phyloP scores from a whole-genome alignment of 2,888 invertebrate genomes.

The Chouioia cunea region DNA sequence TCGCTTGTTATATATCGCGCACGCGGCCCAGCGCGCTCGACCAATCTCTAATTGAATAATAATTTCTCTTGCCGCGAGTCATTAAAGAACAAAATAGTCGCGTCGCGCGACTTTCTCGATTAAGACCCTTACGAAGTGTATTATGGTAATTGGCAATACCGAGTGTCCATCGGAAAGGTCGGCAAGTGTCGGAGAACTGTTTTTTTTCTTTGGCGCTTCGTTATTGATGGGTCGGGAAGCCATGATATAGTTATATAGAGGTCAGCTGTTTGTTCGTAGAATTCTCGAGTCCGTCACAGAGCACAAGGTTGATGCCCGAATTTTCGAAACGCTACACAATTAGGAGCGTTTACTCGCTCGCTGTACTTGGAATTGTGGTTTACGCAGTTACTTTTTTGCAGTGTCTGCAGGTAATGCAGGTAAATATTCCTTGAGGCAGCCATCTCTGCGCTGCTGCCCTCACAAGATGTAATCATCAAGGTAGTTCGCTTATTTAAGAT shows the following conservation, averaged over 20 bases:
- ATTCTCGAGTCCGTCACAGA: conserved; percentile 5
- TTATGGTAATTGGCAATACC: conserved; percentile 18
- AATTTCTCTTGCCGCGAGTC: not conserved
- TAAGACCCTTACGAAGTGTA: conserved; percentile 17
- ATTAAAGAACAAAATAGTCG: conserved; percentile 11
- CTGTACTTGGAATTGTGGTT: not conserved
- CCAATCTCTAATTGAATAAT: not conserved
- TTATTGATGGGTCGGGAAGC: conserved; percentile 28
- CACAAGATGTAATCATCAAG: too few species aligned
- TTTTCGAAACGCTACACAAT: conserved; percentile 34
- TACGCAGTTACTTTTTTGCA: conserved; percentile 10
- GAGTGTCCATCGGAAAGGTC: conserved; percentile 9
- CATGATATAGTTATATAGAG: not conserved
- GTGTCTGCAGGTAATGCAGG: not conserved
- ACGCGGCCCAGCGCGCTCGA: not conserved
- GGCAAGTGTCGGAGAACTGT: conserved; percentile 13
- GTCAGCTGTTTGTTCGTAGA: conserved; percentile 17
- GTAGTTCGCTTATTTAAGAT: too few species aligned
- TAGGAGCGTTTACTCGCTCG: not conserved
- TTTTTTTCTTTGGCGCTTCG: not conserved
- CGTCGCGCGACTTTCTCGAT: conserved; percentile 17
- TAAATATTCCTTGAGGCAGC: not conserved
- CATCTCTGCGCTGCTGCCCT: conserved; percentile 2
- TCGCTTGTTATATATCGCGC: conserved; percentile 1
- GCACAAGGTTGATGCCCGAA: conserved; percentile 34